Evolutionary conservation across 2,113 vertebrate species (phyloP).

Genomic region (Silurus meridionalis): DNA sequence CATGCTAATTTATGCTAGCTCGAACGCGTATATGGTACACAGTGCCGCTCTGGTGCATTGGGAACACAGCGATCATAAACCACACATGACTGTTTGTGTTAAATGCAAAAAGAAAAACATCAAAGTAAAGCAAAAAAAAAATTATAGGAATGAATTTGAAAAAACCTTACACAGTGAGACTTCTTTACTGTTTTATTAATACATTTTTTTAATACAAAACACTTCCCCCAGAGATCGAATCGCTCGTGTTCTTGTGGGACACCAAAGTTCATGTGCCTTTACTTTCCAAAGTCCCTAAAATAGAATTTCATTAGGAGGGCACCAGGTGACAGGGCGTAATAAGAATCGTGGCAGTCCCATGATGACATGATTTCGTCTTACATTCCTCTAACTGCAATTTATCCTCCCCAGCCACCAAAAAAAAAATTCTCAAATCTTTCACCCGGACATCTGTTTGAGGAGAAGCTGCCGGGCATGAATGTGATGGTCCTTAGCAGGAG

Average conservation of each 20-base stretch:
- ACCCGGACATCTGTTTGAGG: background rate
- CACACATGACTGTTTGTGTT: background rate
- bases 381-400: conserved; percentile 53
- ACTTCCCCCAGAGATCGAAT: conserved; percentile 51
- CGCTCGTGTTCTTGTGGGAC: conserved; percentile 48
- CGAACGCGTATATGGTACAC: background rate
- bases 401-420: conserved; percentile 14
- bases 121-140: conserved; percentile 9
- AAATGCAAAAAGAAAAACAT: background rate
- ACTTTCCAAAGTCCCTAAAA: conserved; percentile 65
- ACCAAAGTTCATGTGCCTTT: conserved; percentile 59
- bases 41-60: background rate
- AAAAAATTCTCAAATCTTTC: conserved; percentile 21
- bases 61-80: background rate
- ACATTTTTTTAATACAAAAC: background rate
- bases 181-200: background rate
- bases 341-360: conserved; percentile 59
- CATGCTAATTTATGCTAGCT: conserved; percentile 24
- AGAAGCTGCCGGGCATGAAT: background rate
- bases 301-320: conserved; percentile 74
- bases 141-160: conserved; percentile 1
- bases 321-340: conserved; percentile 71
- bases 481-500: background rate
- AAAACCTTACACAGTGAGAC: background rate
- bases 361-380: conserved; percentile 64